Base-by-base conservation (phyloP, 2,113 vertebrate species). In the Micromys minutus region DNA sequence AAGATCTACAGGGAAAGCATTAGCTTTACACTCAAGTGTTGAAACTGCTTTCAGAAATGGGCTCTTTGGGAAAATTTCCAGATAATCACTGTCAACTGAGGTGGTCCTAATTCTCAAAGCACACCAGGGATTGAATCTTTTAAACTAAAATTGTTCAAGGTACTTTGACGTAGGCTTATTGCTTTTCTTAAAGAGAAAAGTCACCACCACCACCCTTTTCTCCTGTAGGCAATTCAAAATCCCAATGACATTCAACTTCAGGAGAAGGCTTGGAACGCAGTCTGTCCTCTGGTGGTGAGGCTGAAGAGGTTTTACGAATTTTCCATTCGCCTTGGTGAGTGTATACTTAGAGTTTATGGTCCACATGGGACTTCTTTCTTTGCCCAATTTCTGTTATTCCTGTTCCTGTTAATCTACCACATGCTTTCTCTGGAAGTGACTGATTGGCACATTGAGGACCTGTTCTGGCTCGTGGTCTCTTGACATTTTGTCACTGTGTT, bases 221-320 rank as follows among this genome's bases (percentile, higher is more conserved):
- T 93, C 7, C 98, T 98, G 67, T 98, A 99, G 99, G 99, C 99
- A 8, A 99, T 99, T 98, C 99, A 99, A 97, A 99, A 99, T 95
- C 99, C 99, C 67, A 99, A 98, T 24, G 99, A 99, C 98, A 98
- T 99, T 96, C 98, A 98, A 52, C 98, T 99, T 95, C 99, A 99
- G 97, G 99, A 99, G 97, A 99, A 98, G 95, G 99, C 99, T 0
- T 99, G 99, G 99, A 99, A 99, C 98, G 99, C 99, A 0, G 99
- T 99, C 36, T 99, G 99, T 94, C 99, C 99, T 4, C 98, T 99
- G 67, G 99, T 99, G 83, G 99, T 99, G 96, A 99, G 99, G 45
- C 98, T 99, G 94, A 99, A 99, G 97, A 99, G 98, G 85, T 99
- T 99, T 97, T 99, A 99, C 95, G 98, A 99, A 83, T 99, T 99